Evolutionary conservation across 2,888 invertebrate genomes (phyloP), one percentile per base, ranked within the genome.

Genomic region (Melolontha melolontha): DNA sequence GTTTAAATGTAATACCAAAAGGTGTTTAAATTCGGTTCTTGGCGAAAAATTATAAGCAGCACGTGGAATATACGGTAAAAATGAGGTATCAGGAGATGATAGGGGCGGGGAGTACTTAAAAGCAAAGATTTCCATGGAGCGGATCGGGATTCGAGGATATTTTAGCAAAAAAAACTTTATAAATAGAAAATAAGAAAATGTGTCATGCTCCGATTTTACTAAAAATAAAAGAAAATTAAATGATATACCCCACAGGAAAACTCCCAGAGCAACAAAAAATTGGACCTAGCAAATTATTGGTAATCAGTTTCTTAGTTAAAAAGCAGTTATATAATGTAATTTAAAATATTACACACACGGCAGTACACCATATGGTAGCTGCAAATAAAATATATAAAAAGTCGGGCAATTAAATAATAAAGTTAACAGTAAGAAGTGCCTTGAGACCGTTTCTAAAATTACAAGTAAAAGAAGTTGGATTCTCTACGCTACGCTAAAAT

Each of bases 331-430:
- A 71, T 75, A 70, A 72, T 74, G 70, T 74, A 74, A 70, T 77
- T 80, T 79, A 80, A 78, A 79, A 79, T 79, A 78, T 78, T 74
- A 76, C 78, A 81, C 81, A 82, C 81, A 82, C 81, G 81, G 81
- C 81, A 82, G 81, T 76, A 78, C 74, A 78, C 74, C 76, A 74
- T 69, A 71, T 52, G 51, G 72, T 73, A 69, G 71, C 67, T 71
- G 71, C 68, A 74, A 71, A 55, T 66, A 67, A 59, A 64, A 57
- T 64, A 49, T 49, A 67, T 66, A 42, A 47, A 66, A 67, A 66
- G 55, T 71, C 57, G 63, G 65, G 70, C 69, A 71, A 66, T 62
- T 68, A 68, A 55, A 68, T 39, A 51, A 14, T 12, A 50, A 57
- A 55, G 14, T 59, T 34, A 34, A 41, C 41, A 22, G 50, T 34